phyloP scores from a whole-genome alignment of 2,888 invertebrate species.

The Watsonalla cultraria region DNA sequence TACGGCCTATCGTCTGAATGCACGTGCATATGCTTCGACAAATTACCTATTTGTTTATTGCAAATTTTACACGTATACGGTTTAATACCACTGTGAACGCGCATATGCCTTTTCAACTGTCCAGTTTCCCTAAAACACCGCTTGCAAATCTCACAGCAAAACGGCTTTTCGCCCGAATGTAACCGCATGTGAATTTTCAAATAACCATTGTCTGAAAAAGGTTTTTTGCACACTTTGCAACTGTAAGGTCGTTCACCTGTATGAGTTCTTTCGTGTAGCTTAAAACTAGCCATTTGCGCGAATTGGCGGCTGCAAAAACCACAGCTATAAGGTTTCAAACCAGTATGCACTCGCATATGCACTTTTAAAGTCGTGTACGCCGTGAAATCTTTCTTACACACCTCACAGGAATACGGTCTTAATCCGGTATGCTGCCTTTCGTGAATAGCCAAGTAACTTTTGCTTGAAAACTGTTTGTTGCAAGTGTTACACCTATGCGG shows the following conservation, averaged over 20 bases:
- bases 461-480: constrained; percentile 61
- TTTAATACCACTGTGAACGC: constrained; percentile 58
- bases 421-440: constrained; percentile 60
- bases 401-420: constrained; percentile 55
- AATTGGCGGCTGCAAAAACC: constrained; percentile 57
- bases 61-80: constrained; percentile 66
- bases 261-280: constrained; percentile 60
- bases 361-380: constrained; percentile 66
- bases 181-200: constrained; percentile 66
- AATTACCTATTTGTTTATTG: constrained; percentile 63
- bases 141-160: constrained; percentile 55
- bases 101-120: constrained; percentile 57
- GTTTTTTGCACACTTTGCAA: constrained; percentile 61
- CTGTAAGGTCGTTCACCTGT: constrained; percentile 59
- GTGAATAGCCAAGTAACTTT: constrained; percentile 64
- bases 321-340: constrained; percentile 60
- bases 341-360: constrained; percentile 65
- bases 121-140: constrained; percentile 59
- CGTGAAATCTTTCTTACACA: constrained; percentile 63
- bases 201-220: constrained; percentile 66
- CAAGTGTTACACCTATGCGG: constrained; percentile 55
- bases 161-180: constrained; percentile 63
- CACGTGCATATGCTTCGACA: constrained; percentile 61
- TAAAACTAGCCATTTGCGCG: constrained; percentile 66
- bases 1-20: constrained; percentile 52